Percentiles rank a stretch among this genome's conserved stretches.
phyloP scores from a whole-genome alignment of 2,888 invertebrate species.

The Drosophila multiciliata region DNA sequence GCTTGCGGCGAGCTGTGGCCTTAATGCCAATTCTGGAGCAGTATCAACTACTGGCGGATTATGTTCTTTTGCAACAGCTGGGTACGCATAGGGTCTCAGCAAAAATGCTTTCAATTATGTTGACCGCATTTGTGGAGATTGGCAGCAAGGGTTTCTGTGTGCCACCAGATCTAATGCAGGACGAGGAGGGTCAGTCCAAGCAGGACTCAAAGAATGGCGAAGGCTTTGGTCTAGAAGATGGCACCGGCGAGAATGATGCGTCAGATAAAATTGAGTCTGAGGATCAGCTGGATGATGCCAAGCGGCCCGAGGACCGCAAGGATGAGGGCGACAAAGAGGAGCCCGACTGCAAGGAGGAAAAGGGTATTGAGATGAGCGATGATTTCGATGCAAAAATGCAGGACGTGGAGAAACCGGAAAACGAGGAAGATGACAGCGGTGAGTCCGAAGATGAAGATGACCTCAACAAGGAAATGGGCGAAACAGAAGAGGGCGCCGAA shows the following conservation, averaged over 20 bases:
- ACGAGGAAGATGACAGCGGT: conserved; percentile 87
- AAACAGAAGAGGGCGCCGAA: conserved; percentile 94
- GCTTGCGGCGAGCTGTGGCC: conserved; percentile 68
- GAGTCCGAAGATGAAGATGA: conserved; percentile 91
- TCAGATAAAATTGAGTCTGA: conserved; percentile 93
- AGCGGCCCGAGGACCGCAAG: conserved; percentile 88
- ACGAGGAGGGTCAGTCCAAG: conserved; percentile 87
- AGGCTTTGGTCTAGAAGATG: conserved; percentile 96
- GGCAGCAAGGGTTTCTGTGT: conserved; percentile 96
- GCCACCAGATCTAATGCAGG: conserved; percentile 93
- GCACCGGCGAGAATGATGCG: conserved; percentile 94
- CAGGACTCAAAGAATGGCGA: conserved; percentile 87
- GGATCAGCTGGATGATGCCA: conserved; percentile 96
- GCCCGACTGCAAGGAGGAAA: conserved; percentile 93
- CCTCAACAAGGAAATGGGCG: conserved; percentile 98
- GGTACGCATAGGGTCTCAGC: conserved; percentile 91
- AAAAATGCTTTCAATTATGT: conserved; percentile 92
- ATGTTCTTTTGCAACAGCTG: conserved; percentile 91
- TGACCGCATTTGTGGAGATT: conserved; percentile 94
- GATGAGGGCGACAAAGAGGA: conserved; percentile 89
- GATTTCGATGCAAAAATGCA: conserved; percentile 91
- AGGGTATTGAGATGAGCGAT: conserved; percentile 97
- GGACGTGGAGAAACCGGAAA: conserved; percentile 89
- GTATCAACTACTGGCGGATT: conserved; percentile 90
- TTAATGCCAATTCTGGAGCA: conserved; percentile 91